Evolutionary conservation across 1,140 invertebrate genomes (phyloP), one percentile per base, ranked within the genome.

Genomic region (Hesperophylax magnus): DNA sequence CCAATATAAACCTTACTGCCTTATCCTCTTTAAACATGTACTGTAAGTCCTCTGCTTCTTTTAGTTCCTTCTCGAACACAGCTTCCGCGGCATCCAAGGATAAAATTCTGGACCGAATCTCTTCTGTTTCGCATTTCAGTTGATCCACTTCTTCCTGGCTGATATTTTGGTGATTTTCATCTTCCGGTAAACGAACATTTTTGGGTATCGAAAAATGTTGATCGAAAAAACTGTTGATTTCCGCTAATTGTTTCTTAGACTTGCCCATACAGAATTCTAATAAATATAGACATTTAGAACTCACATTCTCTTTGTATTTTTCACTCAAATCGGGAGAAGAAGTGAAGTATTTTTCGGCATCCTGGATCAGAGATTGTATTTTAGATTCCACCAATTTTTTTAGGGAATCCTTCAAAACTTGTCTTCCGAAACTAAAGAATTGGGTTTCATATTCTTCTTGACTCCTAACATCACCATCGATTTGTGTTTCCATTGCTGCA

Each of bases 361-460:
- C 24, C 6, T 81, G 34, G 20, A 81, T 39, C 14, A 76, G 14
- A 15, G 39, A 27, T 81, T 81, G 79, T 54, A 81, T 47, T 39
- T 52, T 54, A 34, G 22, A 69, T 18, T 81, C 61, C 3, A 76
- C 63, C 14, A 81, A 31, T 22, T 31, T 56, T 77, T 77, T 76
- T 15, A 81, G 15, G 1, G 79, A 65, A 1, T 76, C 74, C 22
- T 81, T 81, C 22, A 81, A 15, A 22, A 31, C 18, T 67, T 56
- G 27, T 52, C 79, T 54, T 67, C 79, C 74, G 24, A 81, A 81
- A n/a, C 60, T 39, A 34, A 81, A 81, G 53, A 24, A 67, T 69
- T 81, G 72, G 31, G 61, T 81, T 58, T 81, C 79, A 31, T 76
- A 76, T 53, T 81, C 79, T 69, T 81, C 79, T 27, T 39, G 34